These are phyloP conservation scores for Helicoverpa zea DNA, from an alignment of 1,140 invertebrate genomes.

Conservation along the genomic window DNA sequence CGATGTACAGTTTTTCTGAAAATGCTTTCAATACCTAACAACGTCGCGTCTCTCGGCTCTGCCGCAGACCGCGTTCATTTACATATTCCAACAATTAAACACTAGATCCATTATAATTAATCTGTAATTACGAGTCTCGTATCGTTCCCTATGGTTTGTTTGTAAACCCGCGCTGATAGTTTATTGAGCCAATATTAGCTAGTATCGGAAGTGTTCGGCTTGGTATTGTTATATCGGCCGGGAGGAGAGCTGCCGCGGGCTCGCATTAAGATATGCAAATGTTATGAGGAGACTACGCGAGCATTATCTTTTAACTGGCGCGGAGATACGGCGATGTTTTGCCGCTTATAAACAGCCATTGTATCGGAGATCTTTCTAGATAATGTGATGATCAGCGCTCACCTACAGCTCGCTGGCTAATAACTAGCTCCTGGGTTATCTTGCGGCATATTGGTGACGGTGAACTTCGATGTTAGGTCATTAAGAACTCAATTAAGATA, in stretches of 20 bases:
- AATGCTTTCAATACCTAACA: constrained; percentile 34
- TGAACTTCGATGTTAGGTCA: constrained; percentile 22
- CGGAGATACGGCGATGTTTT: constrained; percentile 58
- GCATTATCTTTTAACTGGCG: constrained; percentile 66
- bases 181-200: constrained; percentile 64
- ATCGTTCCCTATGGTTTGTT: constrained; percentile 65
- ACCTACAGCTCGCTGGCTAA: constrained; percentile 26
- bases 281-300: constrained; percentile 66
- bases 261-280: constrained; percentile 80
- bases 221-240: background rate
- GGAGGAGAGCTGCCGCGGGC: constrained; percentile 34
- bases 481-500: background rate
- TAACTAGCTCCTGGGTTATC: constrained; percentile 30
- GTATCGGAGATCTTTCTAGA: constrained; percentile 61
- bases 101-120: constrained; percentile 72
- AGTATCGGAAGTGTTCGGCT: constrained; percentile 49
- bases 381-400: constrained; percentile 57
- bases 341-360: constrained; percentile 57
- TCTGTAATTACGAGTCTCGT: constrained; percentile 67
- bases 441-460: background rate
- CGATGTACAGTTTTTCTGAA: constrained; percentile 40
- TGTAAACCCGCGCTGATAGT: constrained; percentile 55
- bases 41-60: constrained; percentile 1
- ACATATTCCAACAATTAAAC: constrained; percentile 52
- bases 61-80: constrained; percentile 40